These are phyloP conservation scores for Rotaria macrura DNA, from an alignment of 2,888 invertebrate genomes.

Conservation along the genomic window DNA sequence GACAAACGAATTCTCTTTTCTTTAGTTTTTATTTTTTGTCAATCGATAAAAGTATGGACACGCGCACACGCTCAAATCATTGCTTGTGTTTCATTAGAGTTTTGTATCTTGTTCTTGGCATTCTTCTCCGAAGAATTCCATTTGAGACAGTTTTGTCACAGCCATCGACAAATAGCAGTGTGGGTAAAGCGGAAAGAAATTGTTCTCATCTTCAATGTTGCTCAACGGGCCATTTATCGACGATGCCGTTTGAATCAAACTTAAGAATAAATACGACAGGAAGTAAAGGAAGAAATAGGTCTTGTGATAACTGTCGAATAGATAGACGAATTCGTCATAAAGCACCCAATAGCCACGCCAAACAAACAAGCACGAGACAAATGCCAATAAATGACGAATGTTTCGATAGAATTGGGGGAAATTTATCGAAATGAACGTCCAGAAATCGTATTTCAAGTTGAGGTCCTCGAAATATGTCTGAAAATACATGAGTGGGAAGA, in stretches of 20 bases:
- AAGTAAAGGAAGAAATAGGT: background rate
- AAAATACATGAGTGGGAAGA: background rate
- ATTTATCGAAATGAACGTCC: background rate
- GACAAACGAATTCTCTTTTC: too few relatives aligned
- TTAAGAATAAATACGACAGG: background rate
- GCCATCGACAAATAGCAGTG: background rate
- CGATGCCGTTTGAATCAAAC: background rate
- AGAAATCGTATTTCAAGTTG: background rate
- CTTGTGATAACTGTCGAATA: background rate
- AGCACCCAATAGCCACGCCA: background rate
- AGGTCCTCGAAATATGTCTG: slow-evolving; percentile 1
- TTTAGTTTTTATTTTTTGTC: too few relatives aligned
- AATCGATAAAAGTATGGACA: too few relatives aligned
- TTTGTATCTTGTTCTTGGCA: background rate
- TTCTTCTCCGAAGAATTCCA: background rate
- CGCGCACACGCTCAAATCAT: too few relatives aligned
- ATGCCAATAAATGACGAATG: slow-evolving; percentile 8
- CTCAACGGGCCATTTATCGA: background rate
- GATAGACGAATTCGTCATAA: background rate
- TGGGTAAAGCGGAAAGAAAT: background rate
- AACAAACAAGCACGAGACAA: background rate
- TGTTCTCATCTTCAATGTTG: background rate
- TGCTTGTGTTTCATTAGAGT: background rate
- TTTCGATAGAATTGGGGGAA: background rate
- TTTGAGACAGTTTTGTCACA: background rate